Evolutionary conservation across 2,888 invertebrate species (phyloP).

Genomic region (Parthenolecanium corni): DNA sequence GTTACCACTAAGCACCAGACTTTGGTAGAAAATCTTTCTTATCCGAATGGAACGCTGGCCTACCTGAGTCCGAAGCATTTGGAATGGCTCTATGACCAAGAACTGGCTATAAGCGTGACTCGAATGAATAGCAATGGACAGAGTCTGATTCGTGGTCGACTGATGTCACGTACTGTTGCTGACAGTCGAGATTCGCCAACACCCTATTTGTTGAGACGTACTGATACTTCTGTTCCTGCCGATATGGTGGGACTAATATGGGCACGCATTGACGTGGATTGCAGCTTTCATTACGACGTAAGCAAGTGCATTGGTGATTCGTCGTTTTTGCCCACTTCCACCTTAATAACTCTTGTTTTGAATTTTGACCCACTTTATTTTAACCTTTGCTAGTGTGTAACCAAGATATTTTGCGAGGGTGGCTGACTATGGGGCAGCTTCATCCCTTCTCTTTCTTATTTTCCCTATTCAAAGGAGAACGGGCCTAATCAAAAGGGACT

Average conservation of each 20-base stretch:
- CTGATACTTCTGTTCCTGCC: conserved; percentile 39
- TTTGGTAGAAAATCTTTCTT: conserved; percentile 29
- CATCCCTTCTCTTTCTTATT: no score
- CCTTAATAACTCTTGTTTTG: no score
- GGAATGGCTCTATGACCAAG: conserved; percentile 70
- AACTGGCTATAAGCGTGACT: conserved; percentile 64
- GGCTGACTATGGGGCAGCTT: no score
- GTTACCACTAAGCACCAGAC: conserved; percentile 11
- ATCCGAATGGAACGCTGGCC: conserved; percentile 62
- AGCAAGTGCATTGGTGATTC: no score
- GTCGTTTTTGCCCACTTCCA: no score
- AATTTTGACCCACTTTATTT: no score
- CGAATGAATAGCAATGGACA: conserved; percentile 22
- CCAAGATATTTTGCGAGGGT: no score
- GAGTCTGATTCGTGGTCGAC: conserved; percentile 54
- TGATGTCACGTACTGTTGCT: conserved; percentile 56
- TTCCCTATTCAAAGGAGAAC: no score
- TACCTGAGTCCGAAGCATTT: conserved; percentile 67
- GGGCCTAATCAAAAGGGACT: no score
- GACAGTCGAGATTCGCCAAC: conserved; percentile 59
- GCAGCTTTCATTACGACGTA: conserved; percentile 71
- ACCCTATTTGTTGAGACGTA: conserved; percentile 54
- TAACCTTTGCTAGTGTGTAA: no score
- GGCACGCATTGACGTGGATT: conserved; percentile 67
- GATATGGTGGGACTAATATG: conserved; percentile 65